phyloP scores from a whole-genome alignment of 2,888 invertebrate species.

The Geotrupes spiniger region DNA sequence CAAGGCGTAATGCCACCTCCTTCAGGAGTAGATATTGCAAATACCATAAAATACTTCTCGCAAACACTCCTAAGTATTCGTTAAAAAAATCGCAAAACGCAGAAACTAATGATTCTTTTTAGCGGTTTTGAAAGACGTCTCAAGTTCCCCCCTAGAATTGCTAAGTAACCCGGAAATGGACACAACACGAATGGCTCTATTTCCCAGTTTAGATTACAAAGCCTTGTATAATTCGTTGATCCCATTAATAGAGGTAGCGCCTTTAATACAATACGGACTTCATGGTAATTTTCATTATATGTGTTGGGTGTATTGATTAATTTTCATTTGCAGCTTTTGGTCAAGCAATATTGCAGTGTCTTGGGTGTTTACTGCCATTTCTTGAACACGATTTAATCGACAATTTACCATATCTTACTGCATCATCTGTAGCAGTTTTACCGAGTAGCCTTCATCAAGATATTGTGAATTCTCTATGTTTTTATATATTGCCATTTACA shows the following conservation, averaged over 20 bases:
- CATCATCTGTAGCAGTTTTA: slow-evolving; percentile 90
- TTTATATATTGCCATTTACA: slow-evolving; percentile 93
- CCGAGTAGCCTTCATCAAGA: slow-evolving; percentile 90
- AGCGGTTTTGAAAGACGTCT: slow-evolving; percentile 97
- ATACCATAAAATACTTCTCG: slow-evolving; percentile 96
- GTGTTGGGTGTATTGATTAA: background rate
- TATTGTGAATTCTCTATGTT: slow-evolving; percentile 91
- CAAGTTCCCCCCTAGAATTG: slow-evolving; percentile 88
- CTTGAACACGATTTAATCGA: slow-evolving; percentile 95
- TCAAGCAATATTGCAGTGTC: slow-evolving; percentile 87
- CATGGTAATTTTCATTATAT: slow-evolving; percentile 59
- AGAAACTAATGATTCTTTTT: too few species aligned
- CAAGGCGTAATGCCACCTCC: slow-evolving; percentile 91
- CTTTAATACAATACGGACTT: slow-evolving; percentile 84
- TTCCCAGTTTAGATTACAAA: slow-evolving; percentile 96
- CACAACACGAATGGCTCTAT: slow-evolving; percentile 80
- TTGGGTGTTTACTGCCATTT: slow-evolving; percentile 94
- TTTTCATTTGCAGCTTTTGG: slow-evolving; percentile 74
- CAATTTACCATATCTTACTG: slow-evolving; percentile 90
- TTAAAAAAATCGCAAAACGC: too few species aligned
- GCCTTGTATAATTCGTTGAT: slow-evolving; percentile 90
- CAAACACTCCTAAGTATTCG: slow-evolving; percentile 95
- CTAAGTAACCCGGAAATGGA: slow-evolving; percentile 86
- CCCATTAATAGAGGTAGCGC: slow-evolving; percentile 90
- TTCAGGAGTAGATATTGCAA: slow-evolving; percentile 93